Evolutionary conservation across 2,797 vertebrate species (phyloP).

Genomic region (Oceanodroma leucorhoa): DNA sequence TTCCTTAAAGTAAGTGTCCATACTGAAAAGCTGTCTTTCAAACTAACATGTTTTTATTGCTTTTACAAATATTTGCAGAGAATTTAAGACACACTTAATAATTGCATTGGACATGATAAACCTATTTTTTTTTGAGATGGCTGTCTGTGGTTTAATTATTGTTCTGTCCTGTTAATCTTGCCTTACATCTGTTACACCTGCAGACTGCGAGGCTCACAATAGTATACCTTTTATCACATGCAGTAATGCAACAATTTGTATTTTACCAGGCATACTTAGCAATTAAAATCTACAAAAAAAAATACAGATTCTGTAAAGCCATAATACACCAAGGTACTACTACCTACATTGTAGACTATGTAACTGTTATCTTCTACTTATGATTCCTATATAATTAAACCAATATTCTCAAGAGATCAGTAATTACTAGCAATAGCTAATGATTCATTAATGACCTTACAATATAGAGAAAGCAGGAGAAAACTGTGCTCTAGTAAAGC

Average conservation of each 20-base stretch:
- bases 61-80: constrained; percentile 71
- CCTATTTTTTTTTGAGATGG: constrained; percentile 43
- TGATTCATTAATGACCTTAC: constrained; percentile 62
- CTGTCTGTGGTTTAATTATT: constrained; percentile 75
- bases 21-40: constrained; percentile 60
- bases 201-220: constrained; percentile 61
- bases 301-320: constrained; percentile 51
- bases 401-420: constrained; percentile 49
- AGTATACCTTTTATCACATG: constrained; percentile 67
- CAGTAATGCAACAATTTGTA: constrained; percentile 73
- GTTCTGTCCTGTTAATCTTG: constrained; percentile 74
- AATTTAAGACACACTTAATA: constrained; percentile 72
- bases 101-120: constrained; percentile 57
- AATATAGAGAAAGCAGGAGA: constrained; percentile 42
- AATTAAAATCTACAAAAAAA: constrained; percentile 71
- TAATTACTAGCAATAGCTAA: constrained; percentile 53
- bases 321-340: constrained; percentile 45
- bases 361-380: constrained; percentile 23
- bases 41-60: constrained; percentile 60
- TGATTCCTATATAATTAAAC: constrained; percentile 67
- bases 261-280: constrained; percentile 68
- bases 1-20: constrained; percentile 58
- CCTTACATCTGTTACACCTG: constrained; percentile 75
- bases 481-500: background rate
- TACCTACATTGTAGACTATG: constrained; percentile 22